Evolutionary conservation across 2,888 invertebrate species (phyloP).

Genomic region (Coenonympha arcania): DNA sequence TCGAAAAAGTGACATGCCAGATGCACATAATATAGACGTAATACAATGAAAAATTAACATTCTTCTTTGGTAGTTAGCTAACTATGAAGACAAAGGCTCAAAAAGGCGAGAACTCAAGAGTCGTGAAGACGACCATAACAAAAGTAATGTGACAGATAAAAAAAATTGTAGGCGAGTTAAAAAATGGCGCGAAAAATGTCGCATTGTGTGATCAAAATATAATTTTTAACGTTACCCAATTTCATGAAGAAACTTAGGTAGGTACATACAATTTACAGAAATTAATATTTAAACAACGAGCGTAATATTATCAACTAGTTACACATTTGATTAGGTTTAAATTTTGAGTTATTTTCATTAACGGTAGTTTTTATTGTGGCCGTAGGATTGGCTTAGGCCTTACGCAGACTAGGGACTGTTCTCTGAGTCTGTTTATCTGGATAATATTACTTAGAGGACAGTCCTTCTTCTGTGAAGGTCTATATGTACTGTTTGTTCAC

Average conservation of each 20-base stretch:
- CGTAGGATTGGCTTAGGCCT: constrained; percentile 21
- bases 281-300: constrained; percentile 45
- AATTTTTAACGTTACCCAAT: constrained; percentile 13
- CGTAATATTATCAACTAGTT: constrained; percentile 46
- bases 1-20: constrained; percentile 38
- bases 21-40: constrained; percentile 32
- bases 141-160: not conserved
- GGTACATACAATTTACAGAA: constrained; percentile 38
- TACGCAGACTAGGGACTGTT: not conserved
- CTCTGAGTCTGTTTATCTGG: too few relatives aligned
- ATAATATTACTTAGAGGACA: too few relatives aligned
- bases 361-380: constrained; percentile 33
- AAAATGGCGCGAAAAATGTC: constrained; percentile 16
- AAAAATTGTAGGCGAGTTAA: constrained; percentile 17
- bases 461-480: too few relatives aligned
- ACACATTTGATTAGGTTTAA: constrained; percentile 40
- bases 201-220: constrained; percentile 16
- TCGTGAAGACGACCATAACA: not conserved
- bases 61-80: constrained; percentile 38
- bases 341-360: constrained; percentile 41
- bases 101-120: not conserved
- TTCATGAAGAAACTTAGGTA: constrained; percentile 32
- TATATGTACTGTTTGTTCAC: too few relatives aligned
- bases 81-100: constrained; percentile 20
- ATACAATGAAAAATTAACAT: constrained; percentile 33